Evolutionary conservation across 37 sponge, comb jelly and placozoan species (phyloP).

Genomic region (Ephydatia muelleri): DNA sequence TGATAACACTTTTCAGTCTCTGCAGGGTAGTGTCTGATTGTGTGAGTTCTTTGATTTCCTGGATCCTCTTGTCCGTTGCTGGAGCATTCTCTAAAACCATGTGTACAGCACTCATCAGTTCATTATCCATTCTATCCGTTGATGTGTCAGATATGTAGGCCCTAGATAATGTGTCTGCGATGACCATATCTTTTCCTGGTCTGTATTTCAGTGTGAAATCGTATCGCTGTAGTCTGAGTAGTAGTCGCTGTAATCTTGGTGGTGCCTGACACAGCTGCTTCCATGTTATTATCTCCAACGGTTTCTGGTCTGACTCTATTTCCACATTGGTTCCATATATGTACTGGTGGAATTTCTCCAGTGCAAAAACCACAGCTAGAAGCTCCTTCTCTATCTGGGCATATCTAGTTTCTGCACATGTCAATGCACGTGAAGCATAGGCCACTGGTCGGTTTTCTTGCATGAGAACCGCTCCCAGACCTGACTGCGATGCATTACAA

Average conservation of each 20-base stretch:
- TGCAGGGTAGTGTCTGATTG: neutral
- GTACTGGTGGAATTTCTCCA: slow-evolving; percentile 33
- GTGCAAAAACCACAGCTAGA: slow-evolving; percentile 25
- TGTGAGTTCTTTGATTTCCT: neutral
- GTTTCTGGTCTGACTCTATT: slow-evolving; percentile 50
- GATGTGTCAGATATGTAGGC: slow-evolving; percentile 10
- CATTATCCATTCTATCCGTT: neutral
- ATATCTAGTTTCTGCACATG: slow-evolving; percentile 12
- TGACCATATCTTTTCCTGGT: slow-evolving; percentile 17
- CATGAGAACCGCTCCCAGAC: slow-evolving; percentile 31
- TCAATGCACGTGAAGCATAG: slow-evolving; percentile 34
- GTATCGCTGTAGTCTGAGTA: slow-evolving; percentile 33
- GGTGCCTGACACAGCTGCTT: slow-evolving; percentile 39
- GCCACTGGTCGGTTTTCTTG: slow-evolving; percentile 27
- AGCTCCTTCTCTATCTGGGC: slow-evolving; percentile 35
- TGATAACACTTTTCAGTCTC: neutral
- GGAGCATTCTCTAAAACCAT: neutral
- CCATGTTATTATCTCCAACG: slow-evolving; percentile 21
- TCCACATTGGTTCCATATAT: slow-evolving; percentile 21
- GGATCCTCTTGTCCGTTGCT: neutral
- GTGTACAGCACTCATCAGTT: neutral
- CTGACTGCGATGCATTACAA: slow-evolving; percentile 26
- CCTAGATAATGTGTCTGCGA: slow-evolving; percentile 24
- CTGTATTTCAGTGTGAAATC: slow-evolving; percentile 10
- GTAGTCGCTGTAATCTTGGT: slow-evolving; percentile 32